These are phyloP conservation scores for Drosophila ananassae DNA, from an alignment of 1,140 invertebrate species.

Conservation along the genomic window DNA sequence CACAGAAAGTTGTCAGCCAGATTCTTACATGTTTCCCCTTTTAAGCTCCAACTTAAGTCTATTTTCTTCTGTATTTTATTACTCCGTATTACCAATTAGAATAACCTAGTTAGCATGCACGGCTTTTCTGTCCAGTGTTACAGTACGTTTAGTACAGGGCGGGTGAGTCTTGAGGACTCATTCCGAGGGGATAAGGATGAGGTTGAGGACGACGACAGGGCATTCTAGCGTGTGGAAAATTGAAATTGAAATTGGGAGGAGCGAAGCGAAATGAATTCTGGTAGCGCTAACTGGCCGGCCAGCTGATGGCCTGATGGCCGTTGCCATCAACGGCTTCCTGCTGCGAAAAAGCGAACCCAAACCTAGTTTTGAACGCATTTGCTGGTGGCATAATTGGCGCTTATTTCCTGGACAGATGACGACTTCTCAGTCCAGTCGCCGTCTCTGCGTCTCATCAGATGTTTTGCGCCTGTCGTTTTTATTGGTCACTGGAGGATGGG, in stretches of 20 bases:
- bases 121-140: conserved; percentile 5
- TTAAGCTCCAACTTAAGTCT: background rate
- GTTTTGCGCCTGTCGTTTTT: conserved; percentile 69
- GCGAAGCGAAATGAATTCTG: conserved; percentile 79
- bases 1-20: background rate
- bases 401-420: conserved; percentile 82
- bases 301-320: conserved; percentile 46
- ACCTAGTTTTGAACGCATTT: conserved; percentile 63
- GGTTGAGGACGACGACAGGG: conserved; percentile 50
- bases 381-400: conserved; percentile 82
- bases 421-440: conserved; percentile 29
- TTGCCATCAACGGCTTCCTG: conserved; percentile 61
- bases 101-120: background rate
- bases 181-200: conserved; percentile 4
- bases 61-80: background rate
- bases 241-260: conserved; percentile 79
- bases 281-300: conserved; percentile 68
- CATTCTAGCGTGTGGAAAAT: conserved; percentile 69
- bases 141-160: conserved; percentile 46
- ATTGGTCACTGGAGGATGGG: conserved; percentile 72
- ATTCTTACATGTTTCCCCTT: too few relatives aligned
- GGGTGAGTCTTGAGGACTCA: conserved; percentile 8
- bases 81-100: background rate
- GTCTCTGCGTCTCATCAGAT: conserved; percentile 75
- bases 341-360: conserved; percentile 53